Base-by-base conservation (phyloP, 2,797 vertebrate species). In the Lutra lutra region DNA sequence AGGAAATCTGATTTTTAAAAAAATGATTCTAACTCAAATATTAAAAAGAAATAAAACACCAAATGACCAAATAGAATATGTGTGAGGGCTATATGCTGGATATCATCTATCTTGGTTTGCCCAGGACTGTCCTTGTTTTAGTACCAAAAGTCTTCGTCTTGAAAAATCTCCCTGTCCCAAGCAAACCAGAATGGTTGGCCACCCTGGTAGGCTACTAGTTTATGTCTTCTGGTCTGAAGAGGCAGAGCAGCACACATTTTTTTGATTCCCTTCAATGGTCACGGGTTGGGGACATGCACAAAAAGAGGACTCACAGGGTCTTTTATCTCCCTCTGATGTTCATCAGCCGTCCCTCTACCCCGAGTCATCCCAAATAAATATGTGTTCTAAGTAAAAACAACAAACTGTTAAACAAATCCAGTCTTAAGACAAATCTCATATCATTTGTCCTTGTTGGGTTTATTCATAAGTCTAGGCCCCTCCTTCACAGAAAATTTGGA, bases 281-380 rank as follows among this genome's bases (percentile, higher is more conserved):
- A 60, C 0, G 51, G 48, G 17, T 48, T 60, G 23, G 23, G 48
- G 46, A 51, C 8, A 79, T 29, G 9, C 4, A 56, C 2, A 68
- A 18, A 29, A 4, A 66, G 15, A 21, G 1, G 2, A 7, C 2
- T 18, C 60, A 15, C 0, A 43, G 25, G 25, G n/a, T 0, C n/a
- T 80, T 80, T 90, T 93, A 43, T 70, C 12, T 94, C 25, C 20
- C 20, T 40, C 0, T 35, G 13, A 43, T 35, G 25, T 40, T 89
- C 18, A 72, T 78, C 32, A 32, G 15, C 38, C 35, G 8, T 60
- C 29, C 11, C 35, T 51, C 32, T 15, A n/a, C 17, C 54, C 3
- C 11, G 75, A 82, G 23, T 21, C 46, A 68, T 85, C 93, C 11
- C 21, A 89, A 86, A 68, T 7, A 48, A 88, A 73, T n/a, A 72